Percentiles rank a stretch among this genome's conserved stretches.
These are phyloP conservation scores for Natrix natrix DNA, from an alignment of 2,797 vertebrate genomes.

Conservation along the genomic window DNA sequence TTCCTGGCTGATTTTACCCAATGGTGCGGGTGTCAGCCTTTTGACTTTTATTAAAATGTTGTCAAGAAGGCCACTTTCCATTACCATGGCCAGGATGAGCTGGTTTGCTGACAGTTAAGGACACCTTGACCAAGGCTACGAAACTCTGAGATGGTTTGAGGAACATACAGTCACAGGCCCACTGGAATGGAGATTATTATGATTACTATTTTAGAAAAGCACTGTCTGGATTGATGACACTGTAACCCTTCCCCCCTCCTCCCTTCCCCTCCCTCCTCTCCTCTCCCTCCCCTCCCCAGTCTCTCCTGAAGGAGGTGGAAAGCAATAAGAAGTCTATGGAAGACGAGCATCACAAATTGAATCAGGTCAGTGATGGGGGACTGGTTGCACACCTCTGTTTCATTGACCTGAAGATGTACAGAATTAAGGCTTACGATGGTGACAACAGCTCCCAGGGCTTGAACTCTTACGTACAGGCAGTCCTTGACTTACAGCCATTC, in stretches of 20 bases:
- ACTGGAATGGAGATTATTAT: not conserved
- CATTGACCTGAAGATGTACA: not conserved
- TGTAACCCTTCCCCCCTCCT: conserved; percentile 3
- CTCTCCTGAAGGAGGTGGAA: conserved; percentile 82
- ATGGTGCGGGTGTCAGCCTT: not conserved
- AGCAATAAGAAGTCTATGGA: conserved; percentile 81
- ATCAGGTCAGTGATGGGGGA: conserved; percentile 72
- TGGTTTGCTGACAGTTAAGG: not conserved
- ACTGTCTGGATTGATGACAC: not conserved
- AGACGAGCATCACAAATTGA: conserved; percentile 82
- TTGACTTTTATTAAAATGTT: not conserved
- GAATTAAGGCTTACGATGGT: not conserved
- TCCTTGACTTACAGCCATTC: not conserved
- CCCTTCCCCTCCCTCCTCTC: not conserved
- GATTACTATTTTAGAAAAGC: not conserved
- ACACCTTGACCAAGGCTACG: not conserved
- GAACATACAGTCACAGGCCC: not conserved
- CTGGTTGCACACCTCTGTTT: no score
- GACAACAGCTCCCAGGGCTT: not conserved
- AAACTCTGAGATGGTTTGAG: not conserved
- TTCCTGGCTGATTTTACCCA: not conserved
- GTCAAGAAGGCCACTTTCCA: not conserved
- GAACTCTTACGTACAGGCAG: not conserved
- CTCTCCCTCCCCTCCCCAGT: conserved; percentile 55
- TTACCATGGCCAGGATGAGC: not conserved